A percentile compares a stretch with the other conserved stretches of the same genome.
These are phyloP conservation scores for Chiroxiphia lanceolata DNA, from an alignment of 2,797 vertebrate species.

Conservation along the genomic window DNA sequence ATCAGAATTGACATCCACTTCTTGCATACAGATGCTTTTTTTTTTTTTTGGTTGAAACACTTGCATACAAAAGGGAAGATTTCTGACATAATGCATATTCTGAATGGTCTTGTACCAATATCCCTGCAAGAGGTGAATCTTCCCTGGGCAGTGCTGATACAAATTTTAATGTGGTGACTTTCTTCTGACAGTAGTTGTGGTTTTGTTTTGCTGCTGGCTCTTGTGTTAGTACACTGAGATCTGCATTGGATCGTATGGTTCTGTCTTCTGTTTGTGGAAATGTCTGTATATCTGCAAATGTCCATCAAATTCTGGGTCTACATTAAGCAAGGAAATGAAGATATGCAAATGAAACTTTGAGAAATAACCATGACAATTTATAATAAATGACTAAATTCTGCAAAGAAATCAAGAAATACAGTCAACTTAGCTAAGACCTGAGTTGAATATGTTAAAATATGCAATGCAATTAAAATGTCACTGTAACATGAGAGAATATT, in stretches of 20 bases:
- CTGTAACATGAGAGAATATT: constrained; percentile 19
- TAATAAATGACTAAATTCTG: constrained; percentile 37
- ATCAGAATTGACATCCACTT: background rate
- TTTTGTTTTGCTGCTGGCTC: background rate
- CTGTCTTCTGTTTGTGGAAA: background rate
- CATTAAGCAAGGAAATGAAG: constrained; percentile 51
- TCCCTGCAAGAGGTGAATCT: background rate
- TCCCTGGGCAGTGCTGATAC: background rate
- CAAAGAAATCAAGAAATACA: constrained; percentile 47
- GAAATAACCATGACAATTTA: constrained; percentile 51
- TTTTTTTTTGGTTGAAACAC: background rate
- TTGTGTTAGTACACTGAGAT: background rate
- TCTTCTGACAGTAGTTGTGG: background rate
- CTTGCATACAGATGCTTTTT: background rate
- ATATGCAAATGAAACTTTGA: constrained; percentile 40
- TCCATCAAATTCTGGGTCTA: background rate
- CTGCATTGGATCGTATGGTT: background rate
- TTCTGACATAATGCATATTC: background rate
- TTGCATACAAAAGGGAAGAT: background rate
- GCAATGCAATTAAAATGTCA: constrained; percentile 59
- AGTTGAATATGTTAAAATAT: constrained; percentile 51
- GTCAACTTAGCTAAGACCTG: background rate
- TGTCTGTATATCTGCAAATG: background rate
- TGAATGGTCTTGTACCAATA: background rate
- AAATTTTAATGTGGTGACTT: background rate